Evolutionary conservation across 2,797 vertebrate genomes (phyloP).

Genomic region (Diplodus puntazzo): DNA sequence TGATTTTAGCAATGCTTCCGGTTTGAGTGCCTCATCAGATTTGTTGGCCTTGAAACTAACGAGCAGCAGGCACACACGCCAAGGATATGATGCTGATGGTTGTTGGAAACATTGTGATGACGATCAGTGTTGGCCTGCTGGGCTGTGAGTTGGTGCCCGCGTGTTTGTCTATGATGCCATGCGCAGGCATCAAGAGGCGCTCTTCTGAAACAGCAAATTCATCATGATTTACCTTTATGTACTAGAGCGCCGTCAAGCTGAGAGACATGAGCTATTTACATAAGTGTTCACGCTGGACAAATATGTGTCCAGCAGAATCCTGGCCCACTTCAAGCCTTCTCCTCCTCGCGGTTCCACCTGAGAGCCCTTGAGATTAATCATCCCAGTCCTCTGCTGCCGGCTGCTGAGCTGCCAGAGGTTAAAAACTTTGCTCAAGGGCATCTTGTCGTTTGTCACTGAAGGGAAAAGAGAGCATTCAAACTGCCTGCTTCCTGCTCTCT

Average conservation of each 20-base stretch:
- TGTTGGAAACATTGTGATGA: slow-evolving; percentile 21
- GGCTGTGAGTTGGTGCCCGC: slow-evolving; percentile 9
- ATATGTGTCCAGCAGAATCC: neutral
- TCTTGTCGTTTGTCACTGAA: slow-evolving; percentile 4
- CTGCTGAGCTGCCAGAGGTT: slow-evolving; percentile 42
- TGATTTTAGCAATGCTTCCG: slow-evolving; percentile 1
- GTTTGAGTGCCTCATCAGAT: slow-evolving; percentile 45
- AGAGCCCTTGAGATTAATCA: slow-evolving; percentile 30
- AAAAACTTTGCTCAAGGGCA: slow-evolving; percentile 51
- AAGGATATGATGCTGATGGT: slow-evolving; percentile 16
- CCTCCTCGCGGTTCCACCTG: slow-evolving; percentile 12
- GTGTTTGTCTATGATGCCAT: neutral
- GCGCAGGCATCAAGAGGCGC: slow-evolving; percentile 7
- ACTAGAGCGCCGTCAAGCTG: neutral
- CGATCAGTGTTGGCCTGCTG: slow-evolving; percentile 30
- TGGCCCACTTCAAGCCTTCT: neutral
- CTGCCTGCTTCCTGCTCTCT: neutral
- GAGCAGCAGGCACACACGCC: slow-evolving; percentile 25
- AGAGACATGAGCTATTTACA: slow-evolving; percentile 2
- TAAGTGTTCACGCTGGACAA: neutral
- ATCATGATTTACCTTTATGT: slow-evolving; percentile 11
- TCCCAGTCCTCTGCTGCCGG: neutral
- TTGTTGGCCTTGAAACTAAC: slow-evolving; percentile 33
- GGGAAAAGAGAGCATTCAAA: slow-evolving; percentile 7
- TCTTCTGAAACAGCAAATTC: slow-evolving; percentile 16